phyloP scores from a whole-genome alignment of 2,888 invertebrate genomes.

The Drosophila austrosaltans region DNA sequence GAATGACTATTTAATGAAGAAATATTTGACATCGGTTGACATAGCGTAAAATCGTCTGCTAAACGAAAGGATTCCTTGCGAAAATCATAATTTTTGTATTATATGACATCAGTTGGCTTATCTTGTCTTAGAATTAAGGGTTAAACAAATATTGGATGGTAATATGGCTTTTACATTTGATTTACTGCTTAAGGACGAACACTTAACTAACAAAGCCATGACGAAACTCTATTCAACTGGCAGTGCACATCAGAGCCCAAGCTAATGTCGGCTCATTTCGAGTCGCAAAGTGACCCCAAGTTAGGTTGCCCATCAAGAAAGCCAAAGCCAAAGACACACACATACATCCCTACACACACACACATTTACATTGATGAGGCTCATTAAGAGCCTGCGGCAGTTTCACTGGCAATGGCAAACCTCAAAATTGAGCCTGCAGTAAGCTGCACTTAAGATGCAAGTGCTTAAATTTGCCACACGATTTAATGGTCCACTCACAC shows the following conservation, averaged over 20 bases:
- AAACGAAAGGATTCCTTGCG: too few species aligned
- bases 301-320: conserved; percentile 12
- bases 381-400: conserved; percentile 47
- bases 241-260: background rate
- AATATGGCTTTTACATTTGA: background rate
- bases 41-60: too few species aligned
- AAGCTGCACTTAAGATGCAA: conserved; percentile 19
- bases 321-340: background rate
- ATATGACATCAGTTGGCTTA: background rate
- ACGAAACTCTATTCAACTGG: conserved; percentile 2
- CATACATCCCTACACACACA: conserved; percentile 19
- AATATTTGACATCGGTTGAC: too few species aligned
- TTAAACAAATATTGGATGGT: background rate
- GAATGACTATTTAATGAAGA: too few species aligned
- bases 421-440: background rate
- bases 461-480: conserved; percentile 11
- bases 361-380: conserved; percentile 48
- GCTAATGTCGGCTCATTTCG: conserved; percentile 3
- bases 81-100: too few species aligned
- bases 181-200: background rate
- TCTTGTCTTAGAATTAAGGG: background rate
- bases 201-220: conserved; percentile 1
- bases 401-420: conserved; percentile 13
- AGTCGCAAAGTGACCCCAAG: background rate
- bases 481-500: conserved; percentile 3